Conservation (phyloP, 2,888 invertebrate species). For the Neria commutata region DNA sequence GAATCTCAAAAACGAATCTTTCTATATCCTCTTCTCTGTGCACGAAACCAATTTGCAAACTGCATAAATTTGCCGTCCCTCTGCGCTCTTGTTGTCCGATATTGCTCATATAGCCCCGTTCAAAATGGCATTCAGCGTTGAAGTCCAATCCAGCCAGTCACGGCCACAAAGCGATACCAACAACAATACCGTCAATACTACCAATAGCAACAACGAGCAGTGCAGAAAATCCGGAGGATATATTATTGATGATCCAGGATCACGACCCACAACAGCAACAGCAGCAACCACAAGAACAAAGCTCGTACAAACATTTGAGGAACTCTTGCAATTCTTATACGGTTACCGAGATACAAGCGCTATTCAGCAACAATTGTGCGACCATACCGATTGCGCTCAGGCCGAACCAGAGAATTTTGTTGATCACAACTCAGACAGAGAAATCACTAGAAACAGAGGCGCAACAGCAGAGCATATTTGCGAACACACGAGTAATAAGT, state of each 20-base stretch:
- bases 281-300: slow-evolving; percentile 28
- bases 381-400: slow-evolving; percentile 44
- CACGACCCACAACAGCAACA: slow-evolving; percentile 47
- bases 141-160: slow-evolving; percentile 49
- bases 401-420: slow-evolving; percentile 41
- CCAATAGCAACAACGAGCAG: slow-evolving; percentile 22
- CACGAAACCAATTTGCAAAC: not conserved
- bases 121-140: slow-evolving; percentile 57
- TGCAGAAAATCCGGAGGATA: slow-evolving; percentile 47
- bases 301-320: not conserved
- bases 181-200: slow-evolving; percentile 31
- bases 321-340: no score
- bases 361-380: slow-evolving; percentile 22
- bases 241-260: slow-evolving; percentile 57
- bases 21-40: slow-evolving; percentile 10
- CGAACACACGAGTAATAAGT: slow-evolving; percentile 45
- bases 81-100: not conserved
- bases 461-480: slow-evolving; percentile 36
- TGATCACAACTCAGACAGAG: slow-evolving; percentile 37
- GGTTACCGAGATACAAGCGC: slow-evolving; percentile 23
- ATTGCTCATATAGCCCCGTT: slow-evolving; percentile 46
- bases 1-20: slow-evolving; percentile 28
- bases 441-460: slow-evolving; percentile 14
- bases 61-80: slow-evolving; percentile 6
- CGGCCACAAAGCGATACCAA: slow-evolving; percentile 47